Evolutionary conservation across 2,888 invertebrate genomes (phyloP), one percentile per base, ranked within the genome.

Genomic region (Eupelmus urozonus): DNA sequence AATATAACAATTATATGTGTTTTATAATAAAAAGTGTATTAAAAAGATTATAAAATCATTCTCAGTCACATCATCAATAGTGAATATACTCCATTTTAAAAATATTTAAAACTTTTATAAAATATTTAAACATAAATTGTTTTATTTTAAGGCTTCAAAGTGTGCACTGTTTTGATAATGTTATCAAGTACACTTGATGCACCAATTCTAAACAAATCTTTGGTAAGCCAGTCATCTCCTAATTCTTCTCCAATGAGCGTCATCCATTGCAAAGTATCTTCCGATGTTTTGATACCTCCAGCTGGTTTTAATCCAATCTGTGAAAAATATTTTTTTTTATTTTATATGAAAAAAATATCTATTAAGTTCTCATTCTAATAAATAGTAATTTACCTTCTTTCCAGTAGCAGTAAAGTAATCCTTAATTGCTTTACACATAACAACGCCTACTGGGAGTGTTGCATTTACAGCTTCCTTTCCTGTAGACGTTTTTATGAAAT

Each of bases 401-500:
- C 95, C 94, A 42, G 96, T 96, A 85, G 91, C 90, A 7, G 92
- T 90, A 85, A 94, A 91, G 86, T 94, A 97, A 82, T 95, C 94
- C 80, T 94, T 92, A 81, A 99, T 98, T 27, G 98, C 99, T 85
- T 95, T 91, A 83, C 96, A 95, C 99, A 99, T 99, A 1, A 98
- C 95, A 69, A 98, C 91, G 0, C 98, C 98, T 59, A 96, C 94
- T 7, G 96, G 94, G 18, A 99, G 90, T 0, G 97, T 98, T 0
- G 99, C 99, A 91, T 99, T 99, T 0, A 97, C 94, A 0, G 93
- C 90, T 90, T 99, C 99, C 90, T 99, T 99, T 66, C 96, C 98
- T 0, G 99, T 99, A 0, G 98, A 98, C 2, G 99, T 99, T 91
- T 99, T 99, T 80, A 99, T 98, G 87, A 99, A 99, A 90, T 99